Base-by-base conservation (phyloP, 2,888 invertebrate genomes). In the Ectobius pallidus region DNA sequence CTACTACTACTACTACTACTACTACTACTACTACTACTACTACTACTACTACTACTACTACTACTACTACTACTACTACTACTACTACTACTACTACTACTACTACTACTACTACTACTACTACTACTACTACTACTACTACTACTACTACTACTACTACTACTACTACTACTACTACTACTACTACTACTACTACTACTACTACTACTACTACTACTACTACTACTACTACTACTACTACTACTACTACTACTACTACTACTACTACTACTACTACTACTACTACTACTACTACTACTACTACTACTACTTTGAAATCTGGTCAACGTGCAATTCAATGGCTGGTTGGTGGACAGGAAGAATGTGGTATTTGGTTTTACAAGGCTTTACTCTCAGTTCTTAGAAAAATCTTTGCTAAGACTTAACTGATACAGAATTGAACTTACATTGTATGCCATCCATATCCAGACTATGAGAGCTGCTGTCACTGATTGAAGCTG, bases 401-500 rank as follows among this genome's bases (percentile, higher is more conserved):
- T n/a, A n/a, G n/a, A n/a, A n/a, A n/a, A n/a, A n/a, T n/a, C n/a
- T n/a, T n/a, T n/a, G n/a, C n/a, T n/a, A n/a, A n/a, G n/a, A n/a
- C n/a, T n/a, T n/a, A n/a, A n/a, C n/a, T n/a, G n/a, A n/a, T n/a
- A n/a, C n/a, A n/a, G n/a, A n/a, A n/a, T n/a, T n/a, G n/a, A n/a
- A 87, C 90, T 91, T 86, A 94, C 94, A 85, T 95, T 94, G 80
- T 94, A 95, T 0, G 90, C 84, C 91, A 93, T 92, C 94, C 94
- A 95, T 1, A 91, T 82, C 86, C 94, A 94, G 79, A 91, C 88
- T 3, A 93, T 81, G 0, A 95, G 82, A 0, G 93, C 90, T 30
- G 92, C 91, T 77, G 92, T 89, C 1, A 94, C 92, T 52, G 91
- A 89, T 72, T 93, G 91, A 79, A 95, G 85, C 95, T 95, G 83